A percentile compares a stretch with the other conserved stretches of the same genome.
These are phyloP conservation scores for Monomorium pharaonis DNA, from an alignment of 1,140 invertebrate species.

Conservation along the genomic window DNA sequence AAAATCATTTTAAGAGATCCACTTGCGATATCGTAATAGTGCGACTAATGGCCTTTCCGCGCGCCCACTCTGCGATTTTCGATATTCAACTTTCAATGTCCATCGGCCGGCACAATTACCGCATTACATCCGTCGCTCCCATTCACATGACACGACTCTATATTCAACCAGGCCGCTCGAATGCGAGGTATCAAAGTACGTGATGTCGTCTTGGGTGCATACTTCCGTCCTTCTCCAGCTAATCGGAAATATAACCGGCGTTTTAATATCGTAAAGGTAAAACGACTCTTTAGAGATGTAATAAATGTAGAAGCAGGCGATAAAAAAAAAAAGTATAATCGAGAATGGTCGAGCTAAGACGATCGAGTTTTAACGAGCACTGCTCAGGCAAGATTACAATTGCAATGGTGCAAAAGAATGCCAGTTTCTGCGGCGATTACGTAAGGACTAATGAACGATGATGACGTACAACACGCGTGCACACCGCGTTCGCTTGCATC, in stretches of 20 bases:
- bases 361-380: neutral
- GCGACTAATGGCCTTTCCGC: slow-evolving; percentile 40
- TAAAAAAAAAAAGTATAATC: neutral
- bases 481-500: neutral
- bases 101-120: slow-evolving; percentile 41
- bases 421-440: slow-evolving; percentile 13
- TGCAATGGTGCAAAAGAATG: neutral
- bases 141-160: slow-evolving; percentile 30
- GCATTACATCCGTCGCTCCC: slow-evolving; percentile 29
- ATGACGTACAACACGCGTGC: slow-evolving; percentile 17
- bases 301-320: neutral
- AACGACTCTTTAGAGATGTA: neutral
- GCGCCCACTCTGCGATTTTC: slow-evolving; percentile 43
- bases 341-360: neutral
- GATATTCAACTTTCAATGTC: slow-evolving; percentile 46
- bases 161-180: slow-evolving; percentile 4
- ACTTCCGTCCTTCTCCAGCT: neutral
- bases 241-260: neutral
- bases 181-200: slow-evolving; percentile 16
- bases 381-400: neutral
- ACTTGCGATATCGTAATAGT: slow-evolving; percentile 41
- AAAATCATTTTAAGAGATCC: slow-evolving; percentile 41
- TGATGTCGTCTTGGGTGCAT: neutral
- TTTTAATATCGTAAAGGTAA: neutral
- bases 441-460: slow-evolving; percentile 48